phyloP scores from a whole-genome alignment of 1,140 invertebrate genomes.

The Drosophila obscura region DNA sequence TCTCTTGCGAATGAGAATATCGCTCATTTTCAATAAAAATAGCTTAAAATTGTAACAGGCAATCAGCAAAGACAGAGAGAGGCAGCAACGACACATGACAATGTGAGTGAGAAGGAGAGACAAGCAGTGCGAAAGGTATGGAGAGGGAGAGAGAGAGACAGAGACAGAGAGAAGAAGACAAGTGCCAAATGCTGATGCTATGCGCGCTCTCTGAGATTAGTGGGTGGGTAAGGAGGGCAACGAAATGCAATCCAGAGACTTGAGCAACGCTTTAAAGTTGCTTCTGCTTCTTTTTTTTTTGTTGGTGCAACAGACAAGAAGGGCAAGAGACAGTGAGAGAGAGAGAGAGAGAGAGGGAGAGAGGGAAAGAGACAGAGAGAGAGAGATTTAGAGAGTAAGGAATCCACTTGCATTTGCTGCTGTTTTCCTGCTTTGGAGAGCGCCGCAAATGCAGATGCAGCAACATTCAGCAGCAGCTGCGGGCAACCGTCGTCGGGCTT shows the following conservation, averaged over 20 bases:
- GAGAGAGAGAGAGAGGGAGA: not conserved
- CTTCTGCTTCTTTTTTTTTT: no score
- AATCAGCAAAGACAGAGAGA: conserved; percentile 40
- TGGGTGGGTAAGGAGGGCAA: no score
- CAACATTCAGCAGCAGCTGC: conserved; percentile 46
- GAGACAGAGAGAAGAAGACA: conserved; percentile 12
- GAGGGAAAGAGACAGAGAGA: not conserved
- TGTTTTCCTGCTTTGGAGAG: conserved; percentile 68
- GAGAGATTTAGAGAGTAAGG: conserved; percentile 40
- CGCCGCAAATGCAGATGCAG: conserved; percentile 79
- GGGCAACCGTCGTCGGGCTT: conserved; percentile 4
- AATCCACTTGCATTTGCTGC: conserved; percentile 65
- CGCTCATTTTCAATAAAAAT: conserved; percentile 82
- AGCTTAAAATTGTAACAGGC: conserved; percentile 80
- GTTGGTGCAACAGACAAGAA: no score
- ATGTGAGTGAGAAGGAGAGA: conserved; percentile 1
- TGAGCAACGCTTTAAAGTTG: no score
- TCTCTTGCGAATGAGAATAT: conserved; percentile 58
- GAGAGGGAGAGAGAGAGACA: not conserved
- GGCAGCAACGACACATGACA: conserved; percentile 5
- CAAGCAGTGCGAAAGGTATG: not conserved
- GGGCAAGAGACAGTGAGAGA: conserved; percentile 2
- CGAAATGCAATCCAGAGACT: no score
- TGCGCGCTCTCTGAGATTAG: conserved; percentile 9
- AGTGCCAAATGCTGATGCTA: conserved; percentile 47